A percentile compares a stretch with the other conserved stretches of the same genome.
These are phyloP conservation scores for Miniopterus natalensis DNA, from an alignment of 2,113 vertebrate genomes.

Conservation along the genomic window DNA sequence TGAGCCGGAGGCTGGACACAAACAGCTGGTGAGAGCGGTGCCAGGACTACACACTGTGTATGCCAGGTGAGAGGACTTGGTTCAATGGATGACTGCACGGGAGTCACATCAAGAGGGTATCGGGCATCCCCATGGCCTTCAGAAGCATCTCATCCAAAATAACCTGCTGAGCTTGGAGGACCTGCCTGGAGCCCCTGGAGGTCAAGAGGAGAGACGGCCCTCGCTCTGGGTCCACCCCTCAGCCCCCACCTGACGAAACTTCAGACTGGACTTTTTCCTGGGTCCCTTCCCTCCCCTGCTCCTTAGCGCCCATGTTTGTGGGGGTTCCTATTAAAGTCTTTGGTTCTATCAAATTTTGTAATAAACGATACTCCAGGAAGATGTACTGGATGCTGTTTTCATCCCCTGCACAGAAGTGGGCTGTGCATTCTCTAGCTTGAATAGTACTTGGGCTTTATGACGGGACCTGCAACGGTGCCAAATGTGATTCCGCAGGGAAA, in stretches of 20 bases:
- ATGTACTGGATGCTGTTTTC: neutral
- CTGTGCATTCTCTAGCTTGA: no score
- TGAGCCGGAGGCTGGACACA: constrained; percentile 92
- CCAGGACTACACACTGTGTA: constrained; percentile 90
- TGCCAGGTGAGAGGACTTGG: constrained; percentile 90
- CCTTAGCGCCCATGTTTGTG: neutral
- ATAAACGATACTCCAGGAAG: neutral
- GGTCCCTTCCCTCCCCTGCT: neutral
- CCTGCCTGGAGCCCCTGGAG: neutral
- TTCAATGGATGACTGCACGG: constrained; percentile 92
- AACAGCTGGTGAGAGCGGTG: constrained; percentile 92
- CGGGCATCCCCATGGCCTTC: constrained; percentile 92
- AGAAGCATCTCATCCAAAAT: constrained; percentile 95
- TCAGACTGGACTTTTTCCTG: neutral
- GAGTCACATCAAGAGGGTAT: constrained; percentile 93
- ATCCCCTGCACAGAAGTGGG: neutral
- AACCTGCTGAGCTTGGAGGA: constrained; percentile 65
- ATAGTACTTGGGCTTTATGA: neutral
- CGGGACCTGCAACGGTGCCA: neutral
- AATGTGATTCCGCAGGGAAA: neutral
- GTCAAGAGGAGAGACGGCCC: neutral
- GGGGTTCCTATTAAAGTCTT: neutral
- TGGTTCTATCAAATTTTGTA: neutral
- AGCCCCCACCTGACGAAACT: neutral
- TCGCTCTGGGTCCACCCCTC: no score